Evolutionary conservation across 2,888 invertebrate genomes (phyloP), one percentile per base, ranked within the genome.

Genomic region (Myopa testacea): DNA sequence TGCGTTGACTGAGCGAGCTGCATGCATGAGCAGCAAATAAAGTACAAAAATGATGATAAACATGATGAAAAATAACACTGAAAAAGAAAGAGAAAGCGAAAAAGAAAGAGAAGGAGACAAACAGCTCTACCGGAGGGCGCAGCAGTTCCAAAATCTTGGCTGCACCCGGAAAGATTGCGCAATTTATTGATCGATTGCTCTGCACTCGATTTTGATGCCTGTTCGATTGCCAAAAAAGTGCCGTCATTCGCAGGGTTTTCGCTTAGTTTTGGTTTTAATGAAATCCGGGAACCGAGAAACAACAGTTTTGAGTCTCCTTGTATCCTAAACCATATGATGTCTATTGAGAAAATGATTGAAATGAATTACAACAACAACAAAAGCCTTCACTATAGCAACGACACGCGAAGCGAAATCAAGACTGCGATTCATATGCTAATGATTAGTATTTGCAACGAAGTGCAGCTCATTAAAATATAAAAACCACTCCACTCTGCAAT

Each of bases 91-190:
- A 45, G n/a, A 50, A 26, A 16, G 7, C 34, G 8, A 26, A 0
- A 50, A 40, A 50, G 19, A 69, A 52, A 69, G 26, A 26, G 10
- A 62, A 45, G 10, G 19, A 19, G 37, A 70, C 55, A 55, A 69
- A 50, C 69, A 50, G 7, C 52, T 19, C 50, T 52, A 37, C 26
- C 52, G 45, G 70, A 55, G 34, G 70, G 70, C 55, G 38, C 16
- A 34, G 16, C 37, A 14, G 37, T 12, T 26, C 26, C 26, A 26
- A 26, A 26, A 63, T 50, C 19, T 26, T 10, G 4, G 26, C 7
- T 50, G 52, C 26, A 69, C 40, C 69, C 69, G 69, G 69, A 69
- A 69, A 69, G 50, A 37, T 37, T 65, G 37, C 1, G 26, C 26
- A 26, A 26, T 26, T 26, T 26, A 26, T 26, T 26, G 26, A 26